phyloP scores from a whole-genome alignment of 2,797 vertebrate species.

The Esox masquinongy region DNA sequence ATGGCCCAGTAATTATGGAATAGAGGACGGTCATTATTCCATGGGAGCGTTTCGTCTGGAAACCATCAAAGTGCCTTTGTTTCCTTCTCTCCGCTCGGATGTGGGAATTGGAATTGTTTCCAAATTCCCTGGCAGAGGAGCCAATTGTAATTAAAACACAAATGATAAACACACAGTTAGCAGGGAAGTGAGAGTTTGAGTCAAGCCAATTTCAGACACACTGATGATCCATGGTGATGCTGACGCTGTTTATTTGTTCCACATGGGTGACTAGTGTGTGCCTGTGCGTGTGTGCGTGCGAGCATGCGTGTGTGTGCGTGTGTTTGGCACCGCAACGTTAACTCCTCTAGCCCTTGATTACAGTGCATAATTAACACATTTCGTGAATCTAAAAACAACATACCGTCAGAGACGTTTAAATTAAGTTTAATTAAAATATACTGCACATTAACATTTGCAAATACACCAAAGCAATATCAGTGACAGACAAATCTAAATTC shows the following conservation, averaged over 20 bases:
- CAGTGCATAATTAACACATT: background rate
- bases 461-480: background rate
- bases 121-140: constrained; percentile 29
- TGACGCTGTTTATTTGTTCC: background rate
- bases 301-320: background rate
- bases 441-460: background rate
- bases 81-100: constrained; percentile 44
- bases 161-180: constrained; percentile 29
- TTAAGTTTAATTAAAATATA: background rate
- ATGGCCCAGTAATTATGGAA: constrained; percentile 60
- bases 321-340: background rate
- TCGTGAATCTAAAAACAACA: background rate
- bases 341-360: background rate
- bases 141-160: constrained; percentile 37
- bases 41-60: constrained; percentile 51
- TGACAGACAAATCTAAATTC: background rate
- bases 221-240: constrained; percentile 15
- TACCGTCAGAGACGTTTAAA: background rate
- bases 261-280: background rate
- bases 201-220: constrained; percentile 24
- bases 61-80: constrained; percentile 65
- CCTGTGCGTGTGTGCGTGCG: constrained; percentile 7
- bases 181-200: constrained; percentile 3
- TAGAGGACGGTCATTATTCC: constrained; percentile 62
- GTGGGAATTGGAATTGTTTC: constrained; percentile 54